phyloP scores from a whole-genome alignment of 2,113 vertebrate genomes.

The Reinhardtius hippoglossoides region DNA sequence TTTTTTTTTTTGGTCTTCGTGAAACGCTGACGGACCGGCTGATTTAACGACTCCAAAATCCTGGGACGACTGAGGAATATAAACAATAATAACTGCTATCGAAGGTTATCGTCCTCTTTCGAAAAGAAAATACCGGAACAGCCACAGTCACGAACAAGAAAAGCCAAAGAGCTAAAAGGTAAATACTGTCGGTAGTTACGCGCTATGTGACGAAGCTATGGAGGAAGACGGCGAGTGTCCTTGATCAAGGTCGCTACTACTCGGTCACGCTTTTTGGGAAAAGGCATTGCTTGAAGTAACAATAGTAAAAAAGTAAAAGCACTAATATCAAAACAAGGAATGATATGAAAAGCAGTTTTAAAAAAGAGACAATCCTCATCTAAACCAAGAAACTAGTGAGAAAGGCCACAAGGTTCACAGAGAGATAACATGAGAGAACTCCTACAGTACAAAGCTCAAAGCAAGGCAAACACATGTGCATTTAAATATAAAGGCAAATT shows the following conservation, averaged over 20 bases:
- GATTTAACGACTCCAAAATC: constrained; percentile 45
- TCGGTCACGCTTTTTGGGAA: constrained; percentile 57
- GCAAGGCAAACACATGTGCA: constrained; percentile 65
- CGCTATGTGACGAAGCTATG: constrained; percentile 60
- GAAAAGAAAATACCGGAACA: constrained; percentile 39
- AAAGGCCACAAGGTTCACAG: constrained; percentile 78
- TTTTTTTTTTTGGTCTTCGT: constrained; percentile 15
- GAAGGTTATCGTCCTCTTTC: constrained; percentile 20
- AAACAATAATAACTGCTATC: constrained; percentile 50
- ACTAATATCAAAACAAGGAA: constrained; percentile 71
- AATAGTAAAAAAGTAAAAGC: constrained; percentile 60
- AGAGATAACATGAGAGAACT: constrained; percentile 52
- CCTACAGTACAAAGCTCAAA: constrained; percentile 52
- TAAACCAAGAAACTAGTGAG: constrained; percentile 66
- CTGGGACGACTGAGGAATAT: constrained; percentile 33
- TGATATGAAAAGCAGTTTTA: constrained; percentile 72
- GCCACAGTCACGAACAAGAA: constrained; percentile 63
- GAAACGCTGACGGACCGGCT: constrained; percentile 15
- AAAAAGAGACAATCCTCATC: constrained; percentile 60
- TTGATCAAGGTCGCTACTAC: constrained; percentile 58
- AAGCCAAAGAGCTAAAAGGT: constrained; percentile 61
- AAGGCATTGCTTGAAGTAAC: constrained; percentile 63
- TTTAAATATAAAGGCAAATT: constrained; percentile 74
- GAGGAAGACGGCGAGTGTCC: constrained; percentile 64
- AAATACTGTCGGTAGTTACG: constrained; percentile 65